Base-by-base conservation (phyloP, 2,888 invertebrate species). In the Pachliopta kotzebuea region DNA sequence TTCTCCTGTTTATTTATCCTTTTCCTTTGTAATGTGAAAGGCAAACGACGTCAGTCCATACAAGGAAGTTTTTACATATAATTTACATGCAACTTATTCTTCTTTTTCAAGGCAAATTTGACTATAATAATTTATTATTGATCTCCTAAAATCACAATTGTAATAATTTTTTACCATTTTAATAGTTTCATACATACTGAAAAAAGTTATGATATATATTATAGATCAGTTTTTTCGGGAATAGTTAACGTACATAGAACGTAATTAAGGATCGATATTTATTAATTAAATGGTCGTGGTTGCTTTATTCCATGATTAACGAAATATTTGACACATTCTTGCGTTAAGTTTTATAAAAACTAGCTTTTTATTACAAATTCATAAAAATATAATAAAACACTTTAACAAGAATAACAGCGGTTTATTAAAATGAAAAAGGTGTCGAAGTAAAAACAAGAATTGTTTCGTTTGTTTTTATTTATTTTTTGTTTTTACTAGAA, bases 401-500 rank as follows among this genome's bases (percentile, higher is more conserved):
- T 9, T n/a, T 18, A 52, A 20, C 14, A 21, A 11, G 6, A n/a
- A 52, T 9, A 9, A 9, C 21, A n/a, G 14, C 11, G 8, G 45
- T 31, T 45, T 21, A 14, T 49, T 45, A 14, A 31, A 42, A 37
- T 57, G 54, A 54, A 54, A 63, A 54, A 11, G 18, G 45, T 55
- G 31, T 59, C 49, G 21, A 58, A 42, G 26, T 31, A 37, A 26
- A 20, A 56, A 37, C 49, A 37, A 26, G 37, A 14, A 50, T 31
- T 52, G 11, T n/a, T 21, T 52, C 31, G n/a, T n/a, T 45, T 45
- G 1, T 18, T 45, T n/a, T 62, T 42, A 56, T 24, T 21, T 60
- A 56, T 64, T 55, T 64, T 60, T 49, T 42, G 50, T 56, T 37
- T 60, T 64, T 56, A 56, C 26, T 52, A 7, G 52, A 64, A 64